These are phyloP conservation scores for Scaptomyza tumidula DNA, from an alignment of 2,888 invertebrate species.

Conservation along the genomic window DNA sequence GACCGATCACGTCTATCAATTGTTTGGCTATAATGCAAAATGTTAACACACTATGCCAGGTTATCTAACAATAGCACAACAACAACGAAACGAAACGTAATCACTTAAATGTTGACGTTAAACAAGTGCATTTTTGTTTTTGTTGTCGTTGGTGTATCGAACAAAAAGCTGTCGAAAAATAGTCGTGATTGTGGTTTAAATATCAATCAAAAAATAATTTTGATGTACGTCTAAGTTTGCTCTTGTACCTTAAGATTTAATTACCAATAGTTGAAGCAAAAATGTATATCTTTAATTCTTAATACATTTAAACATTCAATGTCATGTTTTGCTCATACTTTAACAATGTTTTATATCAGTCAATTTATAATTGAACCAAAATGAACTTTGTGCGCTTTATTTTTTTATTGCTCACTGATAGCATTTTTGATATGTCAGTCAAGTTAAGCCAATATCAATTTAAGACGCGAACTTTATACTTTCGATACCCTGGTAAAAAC, in stretches of 20 bases:
- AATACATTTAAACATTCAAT: too few species aligned
- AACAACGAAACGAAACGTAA: slow-evolving; percentile 1
- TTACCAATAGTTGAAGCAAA: too few species aligned
- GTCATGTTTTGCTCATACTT: not conserved
- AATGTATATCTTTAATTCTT: too few species aligned
- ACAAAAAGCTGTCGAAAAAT: not conserved
- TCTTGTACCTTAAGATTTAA: too few species aligned
- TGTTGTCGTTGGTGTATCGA: too few species aligned
- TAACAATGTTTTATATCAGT: not conserved
- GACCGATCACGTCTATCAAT: slow-evolving; percentile 4
- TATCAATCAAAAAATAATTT: too few species aligned
- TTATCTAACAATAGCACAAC: slow-evolving; percentile 21
- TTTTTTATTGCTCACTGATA: slow-evolving; percentile 9
- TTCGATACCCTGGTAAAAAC: not conserved
- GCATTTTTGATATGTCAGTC: slow-evolving; percentile 1
- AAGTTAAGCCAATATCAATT: slow-evolving; percentile 11
- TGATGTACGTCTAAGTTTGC: too few species aligned
- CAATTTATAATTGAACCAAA: not conserved
- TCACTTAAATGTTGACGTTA: slow-evolving; percentile 9
- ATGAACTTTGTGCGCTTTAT: slow-evolving; percentile 3
- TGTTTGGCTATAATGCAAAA: slow-evolving; percentile 19
- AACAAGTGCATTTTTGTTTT: slow-evolving; percentile 3
- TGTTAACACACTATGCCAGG: slow-evolving; percentile 2
- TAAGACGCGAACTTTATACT: slow-evolving; percentile 2
- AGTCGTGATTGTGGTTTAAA: too few species aligned